Conservation (phyloP, 2,113 vertebrate species). For the Myocastor coypus region DNA sequence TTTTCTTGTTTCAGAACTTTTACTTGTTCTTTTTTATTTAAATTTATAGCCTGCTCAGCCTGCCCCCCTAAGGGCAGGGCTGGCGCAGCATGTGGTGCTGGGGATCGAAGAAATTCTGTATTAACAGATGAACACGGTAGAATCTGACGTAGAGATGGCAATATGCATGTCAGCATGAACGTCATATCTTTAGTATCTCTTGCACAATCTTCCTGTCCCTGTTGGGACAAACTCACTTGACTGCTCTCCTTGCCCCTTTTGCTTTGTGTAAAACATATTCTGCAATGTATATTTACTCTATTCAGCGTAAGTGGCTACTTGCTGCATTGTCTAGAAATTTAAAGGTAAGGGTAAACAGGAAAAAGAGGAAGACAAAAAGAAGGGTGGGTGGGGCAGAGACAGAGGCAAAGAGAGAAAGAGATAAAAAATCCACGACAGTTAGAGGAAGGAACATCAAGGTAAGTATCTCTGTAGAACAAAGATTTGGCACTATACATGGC, state of each 20-base stretch:
- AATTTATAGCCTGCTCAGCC: too few relatives aligned
- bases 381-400: not conserved
- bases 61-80: too few relatives aligned
- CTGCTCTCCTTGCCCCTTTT: not conserved
- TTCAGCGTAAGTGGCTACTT: not conserved
- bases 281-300: not conserved
- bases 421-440: not conserved
- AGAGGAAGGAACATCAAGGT: not conserved
- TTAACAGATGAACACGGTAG: not conserved
- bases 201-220: not conserved
- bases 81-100: too few relatives aligned
- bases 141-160: not conserved
- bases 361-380: not conserved
- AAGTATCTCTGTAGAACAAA: not conserved
- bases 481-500: not conserved
- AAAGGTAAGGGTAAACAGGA: not conserved
- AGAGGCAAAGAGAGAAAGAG: not conserved
- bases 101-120: not conserved
- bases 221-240: not conserved
- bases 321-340: not conserved
- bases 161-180: not conserved
- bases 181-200: not conserved
- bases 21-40: too few relatives aligned
- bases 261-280: not conserved
- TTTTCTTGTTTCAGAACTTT: too few relatives aligned